phyloP scores from a whole-genome alignment of 2,797 vertebrate genomes.

The Aeoliscus strigatus region DNA sequence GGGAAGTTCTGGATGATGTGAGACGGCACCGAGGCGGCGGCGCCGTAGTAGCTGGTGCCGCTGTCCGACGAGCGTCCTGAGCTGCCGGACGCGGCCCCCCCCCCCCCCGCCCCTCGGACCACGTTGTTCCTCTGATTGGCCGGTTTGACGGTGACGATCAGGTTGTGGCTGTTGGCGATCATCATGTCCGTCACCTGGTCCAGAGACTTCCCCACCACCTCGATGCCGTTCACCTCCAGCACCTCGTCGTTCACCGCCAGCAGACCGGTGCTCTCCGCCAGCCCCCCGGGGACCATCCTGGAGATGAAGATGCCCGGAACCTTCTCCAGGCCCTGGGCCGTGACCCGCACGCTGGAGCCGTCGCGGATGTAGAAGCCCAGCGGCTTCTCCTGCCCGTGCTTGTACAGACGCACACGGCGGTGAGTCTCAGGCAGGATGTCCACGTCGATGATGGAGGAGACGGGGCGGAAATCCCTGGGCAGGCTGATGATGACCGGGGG shows the following conservation, averaged over 20 bases:
- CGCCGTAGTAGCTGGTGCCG: conserved; percentile 78
- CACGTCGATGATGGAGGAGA: conserved; percentile 96
- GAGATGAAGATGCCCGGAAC: conserved; percentile 96
- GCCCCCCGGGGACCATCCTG: conserved; percentile 89
- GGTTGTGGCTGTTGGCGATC: conserved; percentile 98
- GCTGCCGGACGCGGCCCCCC: conserved; percentile 85
- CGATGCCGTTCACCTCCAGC: conserved; percentile 94
- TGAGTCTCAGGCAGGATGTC: conserved; percentile 96
- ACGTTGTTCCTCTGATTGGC: conserved; percentile 97
- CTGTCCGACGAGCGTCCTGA: conserved; percentile 92
- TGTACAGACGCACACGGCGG: conserved; percentile 90
- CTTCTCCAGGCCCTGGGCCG: conserved; percentile 90
- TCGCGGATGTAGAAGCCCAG: conserved; percentile 96
- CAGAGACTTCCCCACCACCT: conserved; percentile 91
- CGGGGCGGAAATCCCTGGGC: conserved; percentile 92
- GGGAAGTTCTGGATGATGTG: conserved; percentile 81
- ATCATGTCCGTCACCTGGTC: conserved; percentile 99
- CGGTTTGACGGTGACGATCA: conserved; percentile 94
- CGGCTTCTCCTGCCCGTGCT: conserved; percentile 93
- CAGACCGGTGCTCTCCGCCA: conserved; percentile 93
- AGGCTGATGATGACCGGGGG: conserved; percentile 90
- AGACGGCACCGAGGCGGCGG: conserved; percentile 44
- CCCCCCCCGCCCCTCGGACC: conserved; percentile 80
- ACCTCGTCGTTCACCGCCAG: conserved; percentile 96
- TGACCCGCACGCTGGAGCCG: conserved; percentile 92